A percentile compares a stretch with the other conserved stretches of the same genome.
These are phyloP conservation scores for Andrena fulva DNA, from an alignment of 2,888 invertebrate genomes.

Conservation along the genomic window DNA sequence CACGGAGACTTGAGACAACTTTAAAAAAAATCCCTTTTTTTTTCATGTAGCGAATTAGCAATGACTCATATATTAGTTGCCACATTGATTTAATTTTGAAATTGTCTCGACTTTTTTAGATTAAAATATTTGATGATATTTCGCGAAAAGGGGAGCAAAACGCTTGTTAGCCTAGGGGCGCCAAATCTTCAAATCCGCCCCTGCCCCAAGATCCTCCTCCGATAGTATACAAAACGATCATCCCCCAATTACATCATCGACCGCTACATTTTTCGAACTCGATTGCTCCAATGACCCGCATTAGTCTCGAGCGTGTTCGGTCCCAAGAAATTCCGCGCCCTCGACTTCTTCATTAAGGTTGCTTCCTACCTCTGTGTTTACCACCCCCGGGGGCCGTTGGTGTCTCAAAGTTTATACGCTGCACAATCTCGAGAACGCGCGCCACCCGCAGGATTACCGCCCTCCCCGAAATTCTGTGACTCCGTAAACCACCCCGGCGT, in stretches of 20 bases:
- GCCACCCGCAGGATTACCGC: constrained; percentile 17
- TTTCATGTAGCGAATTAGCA: too few species aligned
- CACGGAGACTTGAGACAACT: too few species aligned
- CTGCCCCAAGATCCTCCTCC: too few species aligned
- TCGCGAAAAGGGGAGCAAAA: too few species aligned
- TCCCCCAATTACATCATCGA: not conserved
- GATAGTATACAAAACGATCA: not conserved
- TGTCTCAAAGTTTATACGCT: constrained; percentile 34
- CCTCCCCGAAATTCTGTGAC: constrained; percentile 12
- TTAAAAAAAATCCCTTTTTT: too few species aligned
- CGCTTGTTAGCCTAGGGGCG: too few species aligned
- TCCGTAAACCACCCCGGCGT: constrained; percentile 29
- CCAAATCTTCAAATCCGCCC: too few species aligned
- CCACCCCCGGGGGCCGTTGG: constrained; percentile 1
- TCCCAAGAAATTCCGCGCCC: constrained; percentile 1
- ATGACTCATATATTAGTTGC: too few species aligned
- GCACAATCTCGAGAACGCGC: constrained; percentile 47
- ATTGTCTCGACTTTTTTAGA: too few species aligned
- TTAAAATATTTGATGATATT: too few species aligned
- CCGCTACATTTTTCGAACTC: not conserved
- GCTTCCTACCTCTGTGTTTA: not conserved
- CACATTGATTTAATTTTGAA: too few species aligned
- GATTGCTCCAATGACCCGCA: not conserved
- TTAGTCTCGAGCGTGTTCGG: not conserved
- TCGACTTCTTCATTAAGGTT: not conserved